Base-by-base conservation (phyloP, 2,888 invertebrate genomes). In the Dichetophora obliterata region DNA sequence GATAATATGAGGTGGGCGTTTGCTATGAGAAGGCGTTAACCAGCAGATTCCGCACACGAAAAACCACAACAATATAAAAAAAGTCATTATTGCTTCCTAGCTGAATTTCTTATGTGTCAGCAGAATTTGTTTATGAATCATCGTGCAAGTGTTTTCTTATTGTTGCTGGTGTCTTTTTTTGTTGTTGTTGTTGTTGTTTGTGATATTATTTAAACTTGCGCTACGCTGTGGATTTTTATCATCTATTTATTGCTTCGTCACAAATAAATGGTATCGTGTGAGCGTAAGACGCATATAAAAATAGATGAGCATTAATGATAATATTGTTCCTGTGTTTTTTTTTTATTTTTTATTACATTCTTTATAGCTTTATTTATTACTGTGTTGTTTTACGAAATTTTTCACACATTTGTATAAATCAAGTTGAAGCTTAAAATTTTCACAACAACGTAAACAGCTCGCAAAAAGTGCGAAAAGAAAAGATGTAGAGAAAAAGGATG, bases 241-340 rank as follows among this genome's bases (percentile, higher is more conserved):
- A 43, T 43, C 50, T 73, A 48, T 61, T 73, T 73, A 61, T 50
- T 61, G 61, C 61, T 34, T 34, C 63, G 63, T 34, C 34, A 34
- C 63, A 65, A 65, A 65, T 65, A 65, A 65, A 22, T 31, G 31
- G 31, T 31, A 31, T 22, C 22, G 50, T n/a, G n/a, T 31, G 61
- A 61, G 61, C 50, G 50, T 43, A 27, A 61, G 48, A 61, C 16
- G 9, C 8, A 22, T 43, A n/a, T 73, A 73, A 73, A 73, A 73
- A 48, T 73, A 63, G 27, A 9, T 19, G 31, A n/a, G 50, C 37
- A 22, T 71, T 71, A 27, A 59, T 11, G 59, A 59, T 27, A 22
- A 27, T 59, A 3, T 14, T 43, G 14, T 43, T 43, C 6, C 6
- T 43, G 43, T 43, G 11, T 1, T 43, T 37, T 37, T 37, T 37